Conservation (phyloP, 2,888 invertebrate species). For the Pyrgus malvae region DNA sequence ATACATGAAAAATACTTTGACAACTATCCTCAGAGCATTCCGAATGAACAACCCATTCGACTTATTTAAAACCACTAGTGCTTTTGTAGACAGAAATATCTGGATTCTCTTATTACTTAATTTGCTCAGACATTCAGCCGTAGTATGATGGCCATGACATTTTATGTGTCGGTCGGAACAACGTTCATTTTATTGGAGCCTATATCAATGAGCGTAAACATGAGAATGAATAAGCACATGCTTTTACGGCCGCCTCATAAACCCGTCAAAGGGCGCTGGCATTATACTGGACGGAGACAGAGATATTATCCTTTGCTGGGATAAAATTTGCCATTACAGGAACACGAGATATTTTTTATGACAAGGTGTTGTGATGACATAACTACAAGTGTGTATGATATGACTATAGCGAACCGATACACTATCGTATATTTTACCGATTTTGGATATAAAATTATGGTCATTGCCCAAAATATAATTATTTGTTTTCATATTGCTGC, state of each 20-base stretch:
- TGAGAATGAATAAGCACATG: constrained; percentile 20
- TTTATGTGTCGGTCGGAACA: constrained; percentile 10
- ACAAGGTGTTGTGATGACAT: constrained; percentile 8
- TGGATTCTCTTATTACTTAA: too few relatives aligned
- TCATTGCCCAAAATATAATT: too few relatives aligned
- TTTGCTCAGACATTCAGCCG: too few relatives aligned
- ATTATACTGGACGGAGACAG: constrained; percentile 11
- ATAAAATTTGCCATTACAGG: constrained; percentile 13
- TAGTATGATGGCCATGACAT: constrained; percentile 1
- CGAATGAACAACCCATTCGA: too few relatives aligned
- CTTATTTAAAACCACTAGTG: too few relatives aligned
- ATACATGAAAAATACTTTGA: too few relatives aligned
- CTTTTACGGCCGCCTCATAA: constrained; percentile 19
- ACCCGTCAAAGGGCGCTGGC: constrained; percentile 21
- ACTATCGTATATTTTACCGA: too few relatives aligned
- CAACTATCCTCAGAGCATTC: too few relatives aligned
- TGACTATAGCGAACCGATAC: background rate
- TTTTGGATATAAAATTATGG: too few relatives aligned
- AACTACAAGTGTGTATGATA: background rate
- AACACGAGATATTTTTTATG: constrained; percentile 14
- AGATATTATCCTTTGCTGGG: constrained; percentile 11
- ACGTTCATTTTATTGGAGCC: constrained; percentile 15
- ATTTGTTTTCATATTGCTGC: too few relatives aligned
- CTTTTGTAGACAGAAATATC: too few relatives aligned
- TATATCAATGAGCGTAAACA: constrained; percentile 19